Percentiles rank a stretch among this genome's conserved stretches.
Conservation (phyloP, 1,140 invertebrate genomes). For the Cydia fagiglandana region DNA sequence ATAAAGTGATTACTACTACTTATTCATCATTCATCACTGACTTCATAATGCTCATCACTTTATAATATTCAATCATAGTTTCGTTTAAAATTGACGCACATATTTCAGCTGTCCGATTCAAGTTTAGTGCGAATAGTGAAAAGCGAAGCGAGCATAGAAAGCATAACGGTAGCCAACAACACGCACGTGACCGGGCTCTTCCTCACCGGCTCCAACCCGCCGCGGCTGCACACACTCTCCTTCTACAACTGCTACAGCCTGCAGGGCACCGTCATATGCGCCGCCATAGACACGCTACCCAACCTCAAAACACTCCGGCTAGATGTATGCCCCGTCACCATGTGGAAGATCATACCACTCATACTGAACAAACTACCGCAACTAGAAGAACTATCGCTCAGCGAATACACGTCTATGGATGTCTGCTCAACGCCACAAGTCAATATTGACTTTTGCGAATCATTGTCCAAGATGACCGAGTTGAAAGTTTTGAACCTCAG, state of each 20-base stretch:
- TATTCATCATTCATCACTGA: no score
- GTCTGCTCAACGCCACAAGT: conserved; percentile 37
- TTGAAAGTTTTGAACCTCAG: conserved; percentile 61
- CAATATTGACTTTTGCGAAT: conserved; percentile 55
- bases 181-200: conserved; percentile 69
- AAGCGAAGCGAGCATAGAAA: conserved; percentile 61
- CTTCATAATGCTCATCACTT: no score
- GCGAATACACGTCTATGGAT: conserved; percentile 59
- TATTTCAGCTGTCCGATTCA: conserved; percentile 65
- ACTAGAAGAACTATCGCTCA: conserved; percentile 68
- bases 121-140: conserved; percentile 66
- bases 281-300: conserved; percentile 59
- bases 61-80: neutral
- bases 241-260: conserved; percentile 72
- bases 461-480: conserved; percentile 50
- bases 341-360: conserved; percentile 62
- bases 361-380: conserved; percentile 63
- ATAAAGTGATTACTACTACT: no score
- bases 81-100: conserved; percentile 28
- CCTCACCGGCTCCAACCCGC: conserved; percentile 53
- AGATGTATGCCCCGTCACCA: conserved; percentile 60
- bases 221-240: conserved; percentile 56
- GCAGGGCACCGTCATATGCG: conserved; percentile 59
- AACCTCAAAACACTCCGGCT: conserved; percentile 59
- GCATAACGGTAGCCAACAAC: conserved; percentile 64